These are phyloP conservation scores for Atta texana DNA, from an alignment of 1,140 invertebrate species.

Conservation along the genomic window DNA sequence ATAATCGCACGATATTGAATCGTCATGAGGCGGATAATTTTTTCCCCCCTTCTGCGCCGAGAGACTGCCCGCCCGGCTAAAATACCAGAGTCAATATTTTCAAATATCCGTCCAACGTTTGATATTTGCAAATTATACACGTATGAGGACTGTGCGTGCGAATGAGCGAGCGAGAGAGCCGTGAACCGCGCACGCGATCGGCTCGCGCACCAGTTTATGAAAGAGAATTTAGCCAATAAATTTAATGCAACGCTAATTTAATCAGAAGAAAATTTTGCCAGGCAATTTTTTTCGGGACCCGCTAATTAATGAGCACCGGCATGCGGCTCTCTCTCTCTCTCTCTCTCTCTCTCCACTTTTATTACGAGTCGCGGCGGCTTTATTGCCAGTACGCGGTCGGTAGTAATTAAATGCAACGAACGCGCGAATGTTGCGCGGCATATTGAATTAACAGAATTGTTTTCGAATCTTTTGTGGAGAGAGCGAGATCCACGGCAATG, in stretches of 20 bases:
- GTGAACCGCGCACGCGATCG: slow-evolving; percentile 22
- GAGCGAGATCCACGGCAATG: background rate
- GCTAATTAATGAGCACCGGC: slow-evolving; percentile 67
- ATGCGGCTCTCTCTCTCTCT: slow-evolving; percentile 8
- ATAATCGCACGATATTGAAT: slow-evolving; percentile 73
- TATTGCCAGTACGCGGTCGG: slow-evolving; percentile 36
- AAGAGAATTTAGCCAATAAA: slow-evolving; percentile 69
- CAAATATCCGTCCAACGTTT: slow-evolving; percentile 61
- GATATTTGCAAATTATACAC: slow-evolving; percentile 72
- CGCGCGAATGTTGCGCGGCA: slow-evolving; percentile 38
- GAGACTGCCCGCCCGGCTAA: slow-evolving; percentile 36
- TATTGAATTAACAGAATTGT: slow-evolving; percentile 53
- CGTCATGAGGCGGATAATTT: slow-evolving; percentile 58
- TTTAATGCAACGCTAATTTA: slow-evolving; percentile 74
- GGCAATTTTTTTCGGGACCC: slow-evolving; percentile 64
- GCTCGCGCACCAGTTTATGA: slow-evolving; percentile 60
- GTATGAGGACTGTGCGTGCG: slow-evolving; percentile 12
- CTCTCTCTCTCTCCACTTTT: slow-evolving; percentile 9
- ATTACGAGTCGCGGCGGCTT: slow-evolving; percentile 40
- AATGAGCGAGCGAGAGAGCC: background rate
- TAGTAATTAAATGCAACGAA: slow-evolving; percentile 58
- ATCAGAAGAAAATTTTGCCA: slow-evolving; percentile 66
- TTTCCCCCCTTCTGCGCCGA: slow-evolving; percentile 51
- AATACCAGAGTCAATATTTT: slow-evolving; percentile 69
- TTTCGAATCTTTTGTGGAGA: slow-evolving; percentile 27